A percentile compares a stretch with the other conserved stretches of the same genome.
phyloP scores from a whole-genome alignment of 2,888 invertebrate species.

The Branchinecta sandiegonensis region DNA sequence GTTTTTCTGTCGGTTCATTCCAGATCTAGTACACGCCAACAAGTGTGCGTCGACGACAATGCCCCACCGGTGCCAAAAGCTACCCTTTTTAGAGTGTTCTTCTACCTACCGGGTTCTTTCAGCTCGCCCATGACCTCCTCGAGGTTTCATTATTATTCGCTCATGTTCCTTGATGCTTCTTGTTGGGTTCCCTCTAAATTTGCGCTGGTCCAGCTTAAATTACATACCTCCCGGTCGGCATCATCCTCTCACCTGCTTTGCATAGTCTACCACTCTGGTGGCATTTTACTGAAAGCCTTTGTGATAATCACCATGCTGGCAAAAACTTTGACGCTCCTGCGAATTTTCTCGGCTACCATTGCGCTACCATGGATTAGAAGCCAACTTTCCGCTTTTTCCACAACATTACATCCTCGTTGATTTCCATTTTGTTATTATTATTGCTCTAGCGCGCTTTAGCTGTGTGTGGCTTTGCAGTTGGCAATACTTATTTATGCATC shows the following conservation, averaged over 20 bases:
- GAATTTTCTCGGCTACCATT: neutral
- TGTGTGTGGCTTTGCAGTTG: neutral
- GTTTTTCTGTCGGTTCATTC: too few species aligned
- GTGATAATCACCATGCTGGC: slow-evolving; percentile 2
- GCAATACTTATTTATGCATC: slow-evolving; percentile 10
- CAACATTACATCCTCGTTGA: neutral
- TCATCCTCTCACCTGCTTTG: neutral
- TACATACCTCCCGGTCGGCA: too few species aligned
- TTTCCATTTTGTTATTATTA: slow-evolving; percentile 14
- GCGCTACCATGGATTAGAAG: neutral
- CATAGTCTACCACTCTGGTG: neutral
- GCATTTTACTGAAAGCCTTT: neutral
- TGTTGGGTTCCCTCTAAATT: too few species aligned
- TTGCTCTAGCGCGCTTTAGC: slow-evolving; percentile 14
- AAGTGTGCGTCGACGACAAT: too few species aligned
- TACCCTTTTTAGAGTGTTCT: too few species aligned
- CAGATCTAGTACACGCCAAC: too few species aligned
- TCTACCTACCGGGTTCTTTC: too few species aligned
- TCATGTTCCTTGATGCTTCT: too few species aligned
- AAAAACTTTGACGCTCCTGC: slow-evolving; percentile 5
- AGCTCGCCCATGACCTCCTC: too few species aligned
- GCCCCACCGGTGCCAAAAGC: too few species aligned
- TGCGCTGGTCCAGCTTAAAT: too few species aligned
- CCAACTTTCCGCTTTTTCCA: neutral
- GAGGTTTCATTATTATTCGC: too few species aligned